Percentiles rank a stretch among this genome's conserved stretches.
phyloP scores from a whole-genome alignment of 2,113 vertebrate genomes.

The Recurvirostra avosetta region DNA sequence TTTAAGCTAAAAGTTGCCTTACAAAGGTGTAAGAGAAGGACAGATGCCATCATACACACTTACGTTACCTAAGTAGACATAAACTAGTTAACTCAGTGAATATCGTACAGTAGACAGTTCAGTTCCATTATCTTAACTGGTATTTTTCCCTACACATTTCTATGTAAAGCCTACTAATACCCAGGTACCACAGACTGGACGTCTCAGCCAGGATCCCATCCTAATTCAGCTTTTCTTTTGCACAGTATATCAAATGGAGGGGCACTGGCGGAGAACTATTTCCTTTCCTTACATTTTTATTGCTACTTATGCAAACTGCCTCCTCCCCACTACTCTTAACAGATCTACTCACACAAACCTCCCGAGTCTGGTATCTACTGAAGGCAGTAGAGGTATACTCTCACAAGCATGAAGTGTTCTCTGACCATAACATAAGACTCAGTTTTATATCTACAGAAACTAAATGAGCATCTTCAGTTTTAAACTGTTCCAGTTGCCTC shows the following conservation, averaged over 20 bases:
- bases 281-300: neutral
- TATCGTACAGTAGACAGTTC: neutral
- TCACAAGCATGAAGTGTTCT: neutral
- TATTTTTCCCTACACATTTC: neutral
- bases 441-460: neutral
- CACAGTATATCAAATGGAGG: neutral
- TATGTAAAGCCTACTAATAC: neutral
- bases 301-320: neutral
- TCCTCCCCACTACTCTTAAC: neutral
- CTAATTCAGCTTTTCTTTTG: neutral
- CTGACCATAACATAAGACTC: neutral
- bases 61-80: neutral
- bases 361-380: neutral
- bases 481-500: neutral
- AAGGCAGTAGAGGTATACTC: neutral
- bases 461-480: neutral
- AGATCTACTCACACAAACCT: neutral
- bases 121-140: neutral
- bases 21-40: neutral
- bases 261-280: neutral
- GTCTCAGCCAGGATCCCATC: neutral
- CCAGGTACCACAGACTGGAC: neutral
- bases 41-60: neutral
- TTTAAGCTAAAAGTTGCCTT: neutral
- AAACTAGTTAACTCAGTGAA: neutral